Evolutionary conservation across 2,888 invertebrate species (phyloP).

Genomic region (Thereva nobilitata): DNA sequence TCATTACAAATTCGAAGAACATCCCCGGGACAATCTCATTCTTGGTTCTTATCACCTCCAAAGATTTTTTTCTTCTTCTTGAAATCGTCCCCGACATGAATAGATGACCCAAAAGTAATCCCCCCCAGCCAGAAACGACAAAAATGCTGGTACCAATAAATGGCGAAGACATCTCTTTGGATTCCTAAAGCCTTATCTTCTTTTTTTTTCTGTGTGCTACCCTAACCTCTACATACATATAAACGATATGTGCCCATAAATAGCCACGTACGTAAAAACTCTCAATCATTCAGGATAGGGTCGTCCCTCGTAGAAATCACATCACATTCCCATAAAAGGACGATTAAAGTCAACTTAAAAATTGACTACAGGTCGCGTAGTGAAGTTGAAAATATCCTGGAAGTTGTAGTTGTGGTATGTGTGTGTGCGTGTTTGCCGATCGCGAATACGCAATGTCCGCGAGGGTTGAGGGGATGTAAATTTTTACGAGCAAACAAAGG

Average conservation of each 20-base stretch:
- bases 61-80: conserved; percentile 1
- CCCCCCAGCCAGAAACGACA: conserved; percentile 14
- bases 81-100: conserved; percentile 17
- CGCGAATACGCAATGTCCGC: conserved; percentile 4
- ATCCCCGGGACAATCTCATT: conserved; percentile 28
- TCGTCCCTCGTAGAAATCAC: conserved; percentile 22
- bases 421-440: too few relatives aligned
- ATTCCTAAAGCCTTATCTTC: conserved; percentile 17
- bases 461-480: conserved; percentile 19
- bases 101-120: conserved; percentile 31
- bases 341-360: conserved; percentile 33
- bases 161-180: conserved; percentile 7
- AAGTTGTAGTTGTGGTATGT: too few relatives aligned
- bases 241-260: conserved; percentile 17
- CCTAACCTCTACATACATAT: too few relatives aligned
- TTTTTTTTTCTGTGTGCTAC: not conserved
- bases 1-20: conserved; percentile 29
- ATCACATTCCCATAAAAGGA: conserved; percentile 28
- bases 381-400: not conserved
- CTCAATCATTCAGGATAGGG: conserved; percentile 13
- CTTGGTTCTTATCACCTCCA: conserved; percentile 23
- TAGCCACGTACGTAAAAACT: conserved; percentile 27
- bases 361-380: conserved; percentile 11
- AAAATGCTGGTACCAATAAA: conserved; percentile 36
- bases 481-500: conserved; percentile 30